Percentiles rank a stretch among this genome's conserved stretches.
Evolutionary conservation across 2,797 vertebrate genomes (phyloP).

Genomic region (Melanotaenia nigrans): DNA sequence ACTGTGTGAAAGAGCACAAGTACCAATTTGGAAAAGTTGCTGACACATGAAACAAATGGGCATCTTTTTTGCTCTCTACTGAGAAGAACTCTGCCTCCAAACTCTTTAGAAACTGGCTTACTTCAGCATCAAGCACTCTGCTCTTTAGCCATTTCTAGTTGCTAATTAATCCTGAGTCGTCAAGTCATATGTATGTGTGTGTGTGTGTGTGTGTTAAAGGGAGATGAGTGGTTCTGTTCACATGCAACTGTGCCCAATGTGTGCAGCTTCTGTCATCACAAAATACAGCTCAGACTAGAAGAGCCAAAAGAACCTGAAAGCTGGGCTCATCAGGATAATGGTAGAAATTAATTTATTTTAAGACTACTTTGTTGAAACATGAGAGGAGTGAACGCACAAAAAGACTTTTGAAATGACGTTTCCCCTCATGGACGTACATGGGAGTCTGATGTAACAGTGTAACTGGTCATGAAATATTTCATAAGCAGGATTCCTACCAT

Average conservation of each 20-base stretch:
- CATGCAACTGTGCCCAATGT: conserved; percentile 24
- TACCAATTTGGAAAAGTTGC: conserved; percentile 33
- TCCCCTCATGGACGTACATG: not conserved
- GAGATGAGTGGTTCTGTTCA: conserved; percentile 16
- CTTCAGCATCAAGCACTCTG: conserved; percentile 15
- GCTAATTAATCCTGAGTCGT: conserved; percentile 1
- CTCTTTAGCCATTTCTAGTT: conserved; percentile 36
- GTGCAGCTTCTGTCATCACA: not conserved
- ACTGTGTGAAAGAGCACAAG: conserved; percentile 35
- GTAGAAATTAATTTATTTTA: not conserved
- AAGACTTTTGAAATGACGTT: conserved; percentile 15
- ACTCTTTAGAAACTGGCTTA: conserved; percentile 43
- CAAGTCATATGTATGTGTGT: not conserved
- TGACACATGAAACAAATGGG: conserved; percentile 57
- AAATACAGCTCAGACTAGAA: conserved; percentile 18
- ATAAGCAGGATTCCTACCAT: not conserved
- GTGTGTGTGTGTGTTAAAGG: conserved; percentile 5
- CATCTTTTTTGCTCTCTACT: conserved; percentile 32
- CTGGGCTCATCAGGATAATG: conserved; percentile 1
- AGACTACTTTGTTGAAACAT: conserved; percentile 5
- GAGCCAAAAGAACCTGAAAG: not conserved
- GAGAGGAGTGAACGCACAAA: not conserved
- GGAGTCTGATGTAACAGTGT: conserved; percentile 39
- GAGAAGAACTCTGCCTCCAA: conserved; percentile 45
- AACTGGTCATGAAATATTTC: conserved; percentile 35